Evolutionary conservation across 1,140 invertebrate genomes (phyloP).

Genomic region (Camponotus vicinus): DNA sequence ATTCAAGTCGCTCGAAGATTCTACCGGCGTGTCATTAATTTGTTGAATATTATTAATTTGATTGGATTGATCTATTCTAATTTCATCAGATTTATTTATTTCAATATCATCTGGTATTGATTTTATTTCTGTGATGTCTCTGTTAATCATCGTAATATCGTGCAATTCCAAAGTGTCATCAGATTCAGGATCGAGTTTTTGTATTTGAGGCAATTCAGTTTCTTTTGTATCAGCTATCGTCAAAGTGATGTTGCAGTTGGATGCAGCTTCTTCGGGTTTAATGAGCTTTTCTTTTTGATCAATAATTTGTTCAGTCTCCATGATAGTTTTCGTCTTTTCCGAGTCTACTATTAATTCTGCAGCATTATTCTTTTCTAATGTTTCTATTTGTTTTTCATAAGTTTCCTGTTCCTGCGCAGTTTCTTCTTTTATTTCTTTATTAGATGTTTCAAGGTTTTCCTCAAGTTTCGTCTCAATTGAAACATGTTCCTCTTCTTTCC

Average conservation of each 20-base stretch:
- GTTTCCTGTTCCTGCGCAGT: background rate
- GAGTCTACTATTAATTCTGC: slow-evolving; percentile 27
- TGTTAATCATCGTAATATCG: background rate
- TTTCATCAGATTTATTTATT: background rate
- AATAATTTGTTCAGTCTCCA: background rate
- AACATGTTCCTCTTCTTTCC: background rate
- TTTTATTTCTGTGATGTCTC: background rate
- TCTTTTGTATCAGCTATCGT: slow-evolving; percentile 31
- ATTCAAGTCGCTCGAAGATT: slow-evolving; percentile 56
- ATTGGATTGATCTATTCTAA: background rate
- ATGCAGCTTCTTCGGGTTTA: background rate
- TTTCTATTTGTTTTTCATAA: background rate
- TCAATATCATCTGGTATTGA: slow-evolving; percentile 18
- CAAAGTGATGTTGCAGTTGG: background rate
- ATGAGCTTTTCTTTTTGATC: background rate
- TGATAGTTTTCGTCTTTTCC: slow-evolving; percentile 17
- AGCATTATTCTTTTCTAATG: background rate
- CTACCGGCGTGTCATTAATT: background rate
- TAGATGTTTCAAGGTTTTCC: slow-evolving; percentile 28
- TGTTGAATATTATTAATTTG: background rate
- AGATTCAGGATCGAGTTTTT: background rate
- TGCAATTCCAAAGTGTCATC: background rate
- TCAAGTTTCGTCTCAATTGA: slow-evolving; percentile 6
- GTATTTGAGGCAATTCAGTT: slow-evolving; percentile 31
- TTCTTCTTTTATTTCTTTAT: background rate